Percentiles rank a stretch among this genome's conserved stretches.
Conservation (phyloP, 2,888 invertebrate species). For the Rhimphoctona megacephalus region DNA sequence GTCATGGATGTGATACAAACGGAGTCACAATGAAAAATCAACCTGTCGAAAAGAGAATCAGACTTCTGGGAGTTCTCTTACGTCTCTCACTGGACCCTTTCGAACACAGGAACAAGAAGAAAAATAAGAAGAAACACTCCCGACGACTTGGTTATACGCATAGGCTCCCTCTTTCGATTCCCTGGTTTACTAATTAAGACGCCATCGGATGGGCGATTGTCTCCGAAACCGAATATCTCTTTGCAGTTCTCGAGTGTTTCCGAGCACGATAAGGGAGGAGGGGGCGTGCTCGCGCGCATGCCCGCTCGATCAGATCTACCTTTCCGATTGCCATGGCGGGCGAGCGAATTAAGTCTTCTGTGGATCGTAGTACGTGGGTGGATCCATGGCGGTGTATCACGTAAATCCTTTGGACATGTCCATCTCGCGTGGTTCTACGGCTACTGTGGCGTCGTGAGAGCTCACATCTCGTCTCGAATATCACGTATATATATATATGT, state of each 20-base stretch:
- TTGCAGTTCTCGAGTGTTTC: slow-evolving; percentile 70
- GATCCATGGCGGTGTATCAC: slow-evolving; percentile 71
- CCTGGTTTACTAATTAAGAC: slow-evolving; percentile 83
- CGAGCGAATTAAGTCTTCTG: slow-evolving; percentile 79
- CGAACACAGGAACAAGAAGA: slow-evolving; percentile 36
- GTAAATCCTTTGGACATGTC: slow-evolving; percentile 62
- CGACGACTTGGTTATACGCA: slow-evolving; percentile 45
- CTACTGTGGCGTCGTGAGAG: slow-evolving; percentile 56
- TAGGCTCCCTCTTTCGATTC: slow-evolving; percentile 36
- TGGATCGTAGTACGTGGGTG: slow-evolving; percentile 78
- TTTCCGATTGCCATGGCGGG: slow-evolving; percentile 67
- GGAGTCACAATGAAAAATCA: slow-evolving; percentile 55
- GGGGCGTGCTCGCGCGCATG: slow-evolving; percentile 39
- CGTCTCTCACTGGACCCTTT: slow-evolving; percentile 30
- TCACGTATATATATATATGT: slow-evolving; percentile 13
- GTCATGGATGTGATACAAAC: slow-evolving; percentile 22
- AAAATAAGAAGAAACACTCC: slow-evolving; percentile 59
- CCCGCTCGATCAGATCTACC: slow-evolving; percentile 71
- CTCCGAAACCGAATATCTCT: slow-evolving; percentile 80
- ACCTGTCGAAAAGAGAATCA: slow-evolving; percentile 64
- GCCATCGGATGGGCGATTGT: slow-evolving; percentile 80
- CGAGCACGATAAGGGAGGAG: slow-evolving; percentile 20
- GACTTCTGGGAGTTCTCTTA: slow-evolving; percentile 67
- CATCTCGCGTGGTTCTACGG: slow-evolving; percentile 58
- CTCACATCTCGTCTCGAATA: slow-evolving; percentile 58